These are phyloP conservation scores for Bombycilla garrulus DNA, from an alignment of 2,113 vertebrate genomes.

Conservation along the genomic window DNA sequence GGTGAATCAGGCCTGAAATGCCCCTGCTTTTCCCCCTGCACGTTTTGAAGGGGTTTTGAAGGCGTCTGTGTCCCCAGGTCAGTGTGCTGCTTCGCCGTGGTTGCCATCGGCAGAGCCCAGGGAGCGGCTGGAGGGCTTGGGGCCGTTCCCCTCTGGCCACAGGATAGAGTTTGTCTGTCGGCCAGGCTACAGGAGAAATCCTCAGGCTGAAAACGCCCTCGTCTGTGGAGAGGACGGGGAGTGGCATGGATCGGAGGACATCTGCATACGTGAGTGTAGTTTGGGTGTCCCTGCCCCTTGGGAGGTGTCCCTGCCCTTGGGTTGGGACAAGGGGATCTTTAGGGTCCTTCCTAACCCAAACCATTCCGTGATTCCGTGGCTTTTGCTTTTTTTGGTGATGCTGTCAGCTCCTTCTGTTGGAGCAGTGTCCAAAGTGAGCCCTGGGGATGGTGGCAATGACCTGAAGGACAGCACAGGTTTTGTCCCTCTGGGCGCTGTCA, in stretches of 20 bases:
- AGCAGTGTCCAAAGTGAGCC: rapidly evolving
- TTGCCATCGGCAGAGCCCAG: not conserved
- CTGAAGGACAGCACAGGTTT: rapidly evolving
- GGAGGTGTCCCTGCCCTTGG: not conserved
- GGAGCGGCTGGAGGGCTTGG: rapidly evolving
- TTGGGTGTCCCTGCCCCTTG: no score
- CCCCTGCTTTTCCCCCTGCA: not conserved
- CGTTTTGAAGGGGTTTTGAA: not conserved
- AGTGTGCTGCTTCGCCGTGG: rapidly evolving
- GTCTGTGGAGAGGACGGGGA: rapidly evolving
- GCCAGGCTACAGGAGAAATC: rapidly evolving
- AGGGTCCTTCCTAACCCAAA: not conserved
- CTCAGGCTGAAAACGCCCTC: rapidly evolving
- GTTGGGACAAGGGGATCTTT: rapidly evolving
- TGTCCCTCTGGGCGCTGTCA: not conserved
- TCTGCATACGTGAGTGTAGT: not conserved
- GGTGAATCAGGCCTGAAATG: not conserved
- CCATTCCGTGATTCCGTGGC: not conserved
- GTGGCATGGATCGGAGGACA: rapidly evolving
- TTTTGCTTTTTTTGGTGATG: not conserved
- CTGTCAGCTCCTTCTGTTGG: not conserved
- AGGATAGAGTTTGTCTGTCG: not conserved
- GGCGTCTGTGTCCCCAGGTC: not conserved
- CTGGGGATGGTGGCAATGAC: not conserved
- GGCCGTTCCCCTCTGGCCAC: rapidly evolving